Conservation (phyloP, 2,797 vertebrate genomes). For the Anguilla pacifica region DNA sequence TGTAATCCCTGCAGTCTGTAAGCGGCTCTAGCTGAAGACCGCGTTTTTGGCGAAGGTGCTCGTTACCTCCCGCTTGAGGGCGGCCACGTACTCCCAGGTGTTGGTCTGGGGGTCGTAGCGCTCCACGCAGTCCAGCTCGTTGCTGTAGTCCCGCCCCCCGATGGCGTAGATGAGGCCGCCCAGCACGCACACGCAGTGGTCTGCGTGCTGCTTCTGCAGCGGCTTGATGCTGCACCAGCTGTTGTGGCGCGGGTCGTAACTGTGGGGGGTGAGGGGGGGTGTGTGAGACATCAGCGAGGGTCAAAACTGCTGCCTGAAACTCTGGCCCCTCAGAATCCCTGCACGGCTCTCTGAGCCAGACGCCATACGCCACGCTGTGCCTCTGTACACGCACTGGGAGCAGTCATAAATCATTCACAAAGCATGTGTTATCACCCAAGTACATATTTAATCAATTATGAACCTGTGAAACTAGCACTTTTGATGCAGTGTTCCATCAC, state of each 20-base stretch:
- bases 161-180: constrained; percentile 87
- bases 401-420: not conserved
- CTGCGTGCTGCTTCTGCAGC: constrained; percentile 88
- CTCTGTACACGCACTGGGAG: not conserved
- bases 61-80: constrained; percentile 88
- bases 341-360: not conserved
- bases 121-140: constrained; percentile 88
- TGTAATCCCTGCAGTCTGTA: not conserved
- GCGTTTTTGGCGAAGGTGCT: not conserved
- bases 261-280: constrained; percentile 52
- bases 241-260: constrained; percentile 95
- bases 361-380: not conserved
- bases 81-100: constrained; percentile 86
- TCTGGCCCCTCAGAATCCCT: not conserved
- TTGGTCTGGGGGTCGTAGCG: constrained; percentile 89
- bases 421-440: not conserved
- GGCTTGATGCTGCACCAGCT: constrained; percentile 89
- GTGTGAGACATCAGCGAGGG: not conserved
- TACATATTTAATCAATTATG: not conserved
- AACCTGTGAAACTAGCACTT: not conserved
- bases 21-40: not conserved
- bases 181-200: constrained; percentile 90
- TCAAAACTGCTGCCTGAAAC: not conserved
- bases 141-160: constrained; percentile 91
- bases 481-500: not conserved